A percentile compares a stretch with the other conserved stretches of the same genome.
These are phyloP conservation scores for Chlamydotis undulata DNA, from an alignment of 2,113 vertebrate genomes.

Conservation along the genomic window DNA sequence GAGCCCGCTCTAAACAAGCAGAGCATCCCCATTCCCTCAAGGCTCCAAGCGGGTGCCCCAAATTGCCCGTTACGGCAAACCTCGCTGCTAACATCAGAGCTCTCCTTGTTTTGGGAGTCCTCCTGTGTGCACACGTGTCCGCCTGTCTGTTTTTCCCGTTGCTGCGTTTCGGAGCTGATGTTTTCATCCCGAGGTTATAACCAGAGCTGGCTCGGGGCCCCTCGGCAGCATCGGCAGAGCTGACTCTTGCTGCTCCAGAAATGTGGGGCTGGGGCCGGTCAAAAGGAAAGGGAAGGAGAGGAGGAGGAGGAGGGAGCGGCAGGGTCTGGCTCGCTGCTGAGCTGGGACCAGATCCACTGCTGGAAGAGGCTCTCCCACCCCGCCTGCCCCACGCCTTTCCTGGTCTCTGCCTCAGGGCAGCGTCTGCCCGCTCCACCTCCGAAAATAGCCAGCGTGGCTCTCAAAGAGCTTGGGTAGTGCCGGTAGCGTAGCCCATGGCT, in stretches of 20 bases:
- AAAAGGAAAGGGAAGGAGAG: neutral
- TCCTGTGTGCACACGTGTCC: neutral
- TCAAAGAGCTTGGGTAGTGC: neutral
- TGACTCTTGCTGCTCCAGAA: conserved; percentile 25
- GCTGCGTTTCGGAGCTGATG: conserved; percentile 27
- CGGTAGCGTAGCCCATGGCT: neutral
- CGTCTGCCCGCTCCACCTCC: neutral
- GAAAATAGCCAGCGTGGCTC: neutral
- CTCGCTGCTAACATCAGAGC: rapidly evolving
- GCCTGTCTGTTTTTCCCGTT: conserved; percentile 28
- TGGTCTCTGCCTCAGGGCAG: neutral
- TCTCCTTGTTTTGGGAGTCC: neutral
- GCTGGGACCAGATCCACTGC: neutral
- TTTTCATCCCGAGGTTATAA: conserved; percentile 19
- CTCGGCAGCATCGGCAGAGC: conserved; percentile 19
- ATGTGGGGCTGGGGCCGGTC: neutral
- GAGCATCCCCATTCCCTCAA: neutral
- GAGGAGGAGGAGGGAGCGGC: neutral
- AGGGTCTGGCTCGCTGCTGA: neutral
- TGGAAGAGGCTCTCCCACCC: neutral
- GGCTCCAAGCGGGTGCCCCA: neutral
- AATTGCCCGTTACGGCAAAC: neutral
- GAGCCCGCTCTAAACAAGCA: neutral
- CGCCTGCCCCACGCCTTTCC: neutral
- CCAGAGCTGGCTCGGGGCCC: neutral